Base-by-base conservation (phyloP, 2,113 vertebrate species). In the Oophaga pumilio region DNA sequence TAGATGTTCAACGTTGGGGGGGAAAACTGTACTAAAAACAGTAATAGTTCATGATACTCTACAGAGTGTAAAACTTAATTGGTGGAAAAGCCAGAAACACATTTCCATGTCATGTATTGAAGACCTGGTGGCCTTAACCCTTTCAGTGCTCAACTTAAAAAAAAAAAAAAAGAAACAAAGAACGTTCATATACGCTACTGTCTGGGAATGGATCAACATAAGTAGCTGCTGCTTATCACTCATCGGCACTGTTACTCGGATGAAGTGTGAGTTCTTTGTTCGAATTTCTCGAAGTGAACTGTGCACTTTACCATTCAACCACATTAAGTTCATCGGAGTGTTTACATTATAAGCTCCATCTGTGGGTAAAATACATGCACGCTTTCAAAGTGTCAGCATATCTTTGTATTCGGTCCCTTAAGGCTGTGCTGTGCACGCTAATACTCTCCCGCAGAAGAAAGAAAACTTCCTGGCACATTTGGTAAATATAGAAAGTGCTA, bases 11-110 rank as follows among this genome's bases (percentile, higher is more conserved):
- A 0, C 84, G 18, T 69, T 88, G 85, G 90, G 90, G 90, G 84
- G 86, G 89, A 89, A 92, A 80, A 87, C 15, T 85, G 89, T 89
- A 91, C 56, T 49, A 89, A 91, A 91, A 87, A 91, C 59, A 6
- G 28, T 71, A 80, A 86, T 89, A 20, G 85, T 84, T 89, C 77
- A 7, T 20, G 87, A 57, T 26, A 28, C 49, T 56, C 77, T 89
- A 79, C 57, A 26, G 89, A 89, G 91, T 82, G 86, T 64, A 56
- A 43, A 82, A 82, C 86, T 82, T 79, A 86, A 86, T 86, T 86
- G 78, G 74, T 83, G 64, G 64, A 83, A 83, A 83, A 86, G 43
- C 74, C 57, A 49, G 49, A 79, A 78, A 87, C 66, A 80, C 77
- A 59, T 79, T 87, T 87, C 64, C 77, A 69, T 24, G 24, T 56